Evolutionary conservation across 2,888 invertebrate genomes (phyloP).

Genomic region (Lasioglossum marginatum): DNA sequence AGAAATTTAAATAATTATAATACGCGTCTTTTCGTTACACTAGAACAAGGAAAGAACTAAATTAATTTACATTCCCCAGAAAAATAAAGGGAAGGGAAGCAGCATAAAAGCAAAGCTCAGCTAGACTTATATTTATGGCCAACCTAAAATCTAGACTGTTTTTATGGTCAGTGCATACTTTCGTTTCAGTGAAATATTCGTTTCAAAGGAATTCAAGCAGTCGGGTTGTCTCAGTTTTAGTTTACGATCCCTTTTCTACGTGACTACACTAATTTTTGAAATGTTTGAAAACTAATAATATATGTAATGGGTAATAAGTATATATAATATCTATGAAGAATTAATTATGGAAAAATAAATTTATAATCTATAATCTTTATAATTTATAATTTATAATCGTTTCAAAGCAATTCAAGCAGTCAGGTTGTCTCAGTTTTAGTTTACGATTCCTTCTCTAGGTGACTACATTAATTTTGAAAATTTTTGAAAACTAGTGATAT

Average conservation of each 20-base stretch:
- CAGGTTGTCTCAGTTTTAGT: not conserved
- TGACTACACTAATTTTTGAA: no score
- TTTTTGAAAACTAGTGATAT: no score
- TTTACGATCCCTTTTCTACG: no score
- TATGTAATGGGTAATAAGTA: no score
- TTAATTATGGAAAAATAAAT: no score
- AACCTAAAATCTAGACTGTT: not conserved
- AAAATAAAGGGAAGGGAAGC: not conserved
- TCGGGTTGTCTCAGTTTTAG: no score
- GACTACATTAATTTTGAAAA: not conserved
- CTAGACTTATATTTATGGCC: not conserved
- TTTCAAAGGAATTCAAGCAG: not conserved
- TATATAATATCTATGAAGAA: no score
- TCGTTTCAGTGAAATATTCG: not conserved
- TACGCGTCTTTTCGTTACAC: not conserved
- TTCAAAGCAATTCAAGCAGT: not conserved
- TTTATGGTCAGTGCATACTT: not conserved
- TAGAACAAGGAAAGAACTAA: not conserved
- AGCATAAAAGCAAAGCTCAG: not conserved
- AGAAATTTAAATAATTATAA: not conserved
- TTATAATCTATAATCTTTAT: no score
- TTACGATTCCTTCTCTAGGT: not conserved
- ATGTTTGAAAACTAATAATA: no score
- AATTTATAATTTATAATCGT: no score
- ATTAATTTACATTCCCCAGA: not conserved